These are phyloP conservation scores for Campylorhamphus procurvoides DNA, from an alignment of 2,113 vertebrate species.

Conservation along the genomic window DNA sequence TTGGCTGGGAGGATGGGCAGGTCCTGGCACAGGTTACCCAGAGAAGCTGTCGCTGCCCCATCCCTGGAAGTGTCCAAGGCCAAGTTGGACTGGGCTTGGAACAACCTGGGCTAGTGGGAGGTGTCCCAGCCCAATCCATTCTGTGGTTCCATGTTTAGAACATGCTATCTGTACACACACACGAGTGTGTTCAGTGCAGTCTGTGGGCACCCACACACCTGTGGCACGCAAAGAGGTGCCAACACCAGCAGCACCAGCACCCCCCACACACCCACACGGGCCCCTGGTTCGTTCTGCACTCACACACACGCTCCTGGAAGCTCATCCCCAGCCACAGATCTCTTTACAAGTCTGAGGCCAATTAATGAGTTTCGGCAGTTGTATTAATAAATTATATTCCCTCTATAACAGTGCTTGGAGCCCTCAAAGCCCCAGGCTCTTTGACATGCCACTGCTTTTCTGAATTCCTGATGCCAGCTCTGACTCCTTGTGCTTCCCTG, in stretches of 20 bases:
- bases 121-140: not conserved
- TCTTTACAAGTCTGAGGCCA: not conserved
- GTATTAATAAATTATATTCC: not conserved
- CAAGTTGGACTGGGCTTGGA: not conserved
- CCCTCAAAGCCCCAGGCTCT: not conserved
- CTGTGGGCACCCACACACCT: not conserved
- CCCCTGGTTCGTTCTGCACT: rapidly evolving
- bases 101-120: not conserved
- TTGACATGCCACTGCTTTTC: not conserved
- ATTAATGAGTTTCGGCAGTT: not conserved
- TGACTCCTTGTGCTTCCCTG: rapidly evolving
- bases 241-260: not conserved
- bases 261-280: rapidly evolving
- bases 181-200: rapidly evolving
- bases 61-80: not conserved
- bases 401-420: not conserved
- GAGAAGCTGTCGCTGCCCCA: not conserved
- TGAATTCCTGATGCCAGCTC: not conserved
- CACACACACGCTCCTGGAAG: not conserved
- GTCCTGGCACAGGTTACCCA: not conserved
- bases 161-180: no score
- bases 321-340: not conserved
- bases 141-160: not conserved
- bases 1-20: not conserved
- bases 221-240: not conserved